phyloP scores from a whole-genome alignment of 2,888 invertebrate genomes.

The Drosophila ezoana region DNA sequence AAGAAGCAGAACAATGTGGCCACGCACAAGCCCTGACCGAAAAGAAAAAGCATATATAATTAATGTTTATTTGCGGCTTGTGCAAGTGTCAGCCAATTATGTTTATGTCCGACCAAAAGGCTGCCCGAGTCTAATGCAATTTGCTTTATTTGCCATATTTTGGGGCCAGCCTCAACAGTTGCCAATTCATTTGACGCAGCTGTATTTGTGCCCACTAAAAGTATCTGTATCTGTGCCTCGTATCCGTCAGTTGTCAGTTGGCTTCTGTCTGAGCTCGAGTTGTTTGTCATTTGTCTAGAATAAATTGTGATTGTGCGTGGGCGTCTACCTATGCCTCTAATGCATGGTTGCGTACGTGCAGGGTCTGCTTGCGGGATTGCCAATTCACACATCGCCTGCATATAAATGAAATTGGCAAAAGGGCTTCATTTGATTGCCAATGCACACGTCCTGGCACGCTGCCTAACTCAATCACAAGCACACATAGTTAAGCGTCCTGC shows the following conservation, averaged over 20 bases:
- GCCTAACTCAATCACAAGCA: conserved; percentile 23
- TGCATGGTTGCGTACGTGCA: conserved; percentile 61
- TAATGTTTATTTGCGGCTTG: too few species aligned
- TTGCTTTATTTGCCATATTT: conserved; percentile 62
- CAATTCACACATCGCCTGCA: conserved; percentile 60
- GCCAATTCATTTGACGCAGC: conserved; percentile 47
- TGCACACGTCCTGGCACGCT: conserved; percentile 43
- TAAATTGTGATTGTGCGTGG: neutral
- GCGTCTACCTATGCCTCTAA: conserved; percentile 47
- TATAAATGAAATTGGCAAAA: conserved; percentile 59
- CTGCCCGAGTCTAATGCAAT: conserved; percentile 49
- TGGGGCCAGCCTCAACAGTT: conserved; percentile 48
- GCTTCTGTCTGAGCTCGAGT: conserved; percentile 3
- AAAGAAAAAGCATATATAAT: too few species aligned
- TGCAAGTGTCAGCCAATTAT: too few species aligned
- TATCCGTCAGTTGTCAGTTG: conserved; percentile 18
- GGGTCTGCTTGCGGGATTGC: conserved; percentile 43
- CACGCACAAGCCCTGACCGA: conserved; percentile 93
- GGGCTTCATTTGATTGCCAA: conserved; percentile 70
- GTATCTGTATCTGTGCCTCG: conserved; percentile 1
- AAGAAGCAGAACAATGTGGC: conserved; percentile 97
- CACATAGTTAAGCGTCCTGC: neutral
- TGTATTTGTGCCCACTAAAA: neutral
- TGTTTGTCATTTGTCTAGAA: conserved; percentile 26
- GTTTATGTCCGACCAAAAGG: too few species aligned